Evolutionary conservation across 53 echinoderm and acorn worm species (phyloP), one percentile per base, ranked within the genome.

Genomic region (Stichopus horrens): DNA sequence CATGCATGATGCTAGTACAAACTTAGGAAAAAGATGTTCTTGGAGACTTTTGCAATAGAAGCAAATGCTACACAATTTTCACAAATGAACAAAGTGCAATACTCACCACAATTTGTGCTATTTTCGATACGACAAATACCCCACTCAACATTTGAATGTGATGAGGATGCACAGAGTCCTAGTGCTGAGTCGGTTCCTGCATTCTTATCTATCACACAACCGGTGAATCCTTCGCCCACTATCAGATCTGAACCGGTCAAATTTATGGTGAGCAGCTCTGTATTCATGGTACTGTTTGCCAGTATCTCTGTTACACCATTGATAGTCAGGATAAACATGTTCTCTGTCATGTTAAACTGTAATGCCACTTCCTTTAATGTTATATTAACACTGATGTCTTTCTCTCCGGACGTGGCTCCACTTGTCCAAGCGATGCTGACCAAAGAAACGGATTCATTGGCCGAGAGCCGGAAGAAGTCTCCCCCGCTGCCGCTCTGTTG

Each of bases 401-500:
- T 5, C 20, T 5, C 22, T 4, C 52, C 14, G 4, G 13, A 5
- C 23, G 59, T 13, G 14, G 1, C 67, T 18, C 85, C 85, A 67
- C 60, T 59, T 4, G 7, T 11, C 85, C 65, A 85, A 8, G 52
- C 10, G 52, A 85, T 52, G 22, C 22, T 66, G 14, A 85, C 10
- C 18, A 58, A 23, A 21, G n/a, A 14, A 65, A 14, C 11, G 4
- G 65, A 66, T 21, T 23, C 85, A 85, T 66, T 37, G 60, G 85
- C 86, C 10, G 89, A 88, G 13, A 96, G 73, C 8, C 89, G 53
- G 20, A 96, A 90, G 6, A 89, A 82, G 63, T 95, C 92, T 23
- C 91, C 92, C 68, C 58, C 90, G 76, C 52, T 56, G 5, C 94
- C 92, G 8, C 76, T 91, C 86, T 96, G 94, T 19, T 91, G 82